Percentiles rank a stretch among this genome's conserved stretches.
Evolutionary conservation across 2,888 invertebrate species (phyloP).

Genomic region (Rhingia rostrata): DNA sequence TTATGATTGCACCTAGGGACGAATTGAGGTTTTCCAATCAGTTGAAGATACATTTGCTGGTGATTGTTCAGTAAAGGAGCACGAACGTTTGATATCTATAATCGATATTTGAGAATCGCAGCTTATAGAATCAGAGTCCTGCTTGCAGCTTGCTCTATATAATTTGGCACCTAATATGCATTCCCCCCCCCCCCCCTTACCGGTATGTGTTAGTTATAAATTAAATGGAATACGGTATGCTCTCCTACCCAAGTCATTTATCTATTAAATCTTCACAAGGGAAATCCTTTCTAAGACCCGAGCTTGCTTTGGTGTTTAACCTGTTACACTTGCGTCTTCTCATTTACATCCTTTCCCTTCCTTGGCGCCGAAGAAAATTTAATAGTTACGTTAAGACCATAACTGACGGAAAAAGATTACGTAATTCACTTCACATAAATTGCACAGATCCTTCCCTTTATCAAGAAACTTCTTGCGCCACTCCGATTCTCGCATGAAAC

Average conservation of each 20-base stretch:
- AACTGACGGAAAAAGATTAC: constrained; percentile 72
- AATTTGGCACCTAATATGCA: too few relatives aligned
- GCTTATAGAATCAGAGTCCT: too few relatives aligned
- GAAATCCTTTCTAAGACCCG: constrained; percentile 8
- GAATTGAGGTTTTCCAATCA: too few relatives aligned
- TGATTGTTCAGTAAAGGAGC: too few relatives aligned
- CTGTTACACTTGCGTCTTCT: constrained; percentile 25
- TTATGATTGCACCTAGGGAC: too few relatives aligned
- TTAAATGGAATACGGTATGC: too few relatives aligned
- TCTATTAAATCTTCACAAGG: constrained; percentile 15
- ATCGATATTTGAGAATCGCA: too few relatives aligned
- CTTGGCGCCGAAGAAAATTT: constrained; percentile 27
- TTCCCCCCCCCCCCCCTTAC: too few relatives aligned
- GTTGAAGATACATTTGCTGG: too few relatives aligned
- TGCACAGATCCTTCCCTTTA: constrained; percentile 63
- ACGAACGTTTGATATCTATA: too few relatives aligned
- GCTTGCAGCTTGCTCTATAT: too few relatives aligned
- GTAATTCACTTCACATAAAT: constrained; percentile 69
- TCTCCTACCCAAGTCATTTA: constrained; percentile 12
- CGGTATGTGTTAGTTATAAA: too few relatives aligned
- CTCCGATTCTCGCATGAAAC: neutral
- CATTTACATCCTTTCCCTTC: neutral
- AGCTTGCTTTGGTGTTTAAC: constrained; percentile 14
- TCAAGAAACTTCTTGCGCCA: constrained; percentile 20
- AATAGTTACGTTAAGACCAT: constrained; percentile 49